phyloP scores from a whole-genome alignment of 2,797 vertebrate species.

The Hydrophis major region DNA sequence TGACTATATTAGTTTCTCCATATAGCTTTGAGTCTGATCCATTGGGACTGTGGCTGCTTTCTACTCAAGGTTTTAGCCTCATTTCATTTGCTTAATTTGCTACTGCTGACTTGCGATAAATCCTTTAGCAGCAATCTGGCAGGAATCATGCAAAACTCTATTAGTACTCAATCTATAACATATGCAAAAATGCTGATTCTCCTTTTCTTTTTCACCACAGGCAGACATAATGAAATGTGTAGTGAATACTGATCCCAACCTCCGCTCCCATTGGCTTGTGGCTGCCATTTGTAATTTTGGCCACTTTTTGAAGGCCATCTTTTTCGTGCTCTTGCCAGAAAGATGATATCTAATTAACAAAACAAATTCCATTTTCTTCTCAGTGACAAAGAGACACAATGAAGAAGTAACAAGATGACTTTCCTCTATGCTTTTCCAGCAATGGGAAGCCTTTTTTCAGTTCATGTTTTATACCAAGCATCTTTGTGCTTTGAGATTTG shows the following conservation, averaged over 20 bases:
- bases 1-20: neutral
- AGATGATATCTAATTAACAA: conserved; percentile 72
- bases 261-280: conserved; percentile 90
- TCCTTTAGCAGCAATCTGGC: neutral
- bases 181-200: neutral
- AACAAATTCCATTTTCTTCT: conserved; percentile 49
- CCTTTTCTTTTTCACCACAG: conserved; percentile 48
- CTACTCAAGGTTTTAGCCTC: neutral
- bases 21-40: neutral
- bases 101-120: neutral
- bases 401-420: conserved; percentile 47
- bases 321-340: conserved; percentile 88
- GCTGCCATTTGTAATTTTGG: conserved; percentile 81
- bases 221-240: conserved; percentile 92
- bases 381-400: conserved; percentile 15
- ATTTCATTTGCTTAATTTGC: neutral
- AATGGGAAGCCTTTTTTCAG: neutral
- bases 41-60: neutral
- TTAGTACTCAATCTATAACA: neutral
- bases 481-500: neutral
- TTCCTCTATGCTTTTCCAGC: neutral
- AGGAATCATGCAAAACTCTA: neutral
- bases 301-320: conserved; percentile 87
- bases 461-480: neutral
- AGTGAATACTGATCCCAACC: conserved; percentile 85